A percentile compares a stretch with the other conserved stretches of the same genome.
phyloP scores from a whole-genome alignment of 2,113 vertebrate species.

The Passer domesticus region DNA sequence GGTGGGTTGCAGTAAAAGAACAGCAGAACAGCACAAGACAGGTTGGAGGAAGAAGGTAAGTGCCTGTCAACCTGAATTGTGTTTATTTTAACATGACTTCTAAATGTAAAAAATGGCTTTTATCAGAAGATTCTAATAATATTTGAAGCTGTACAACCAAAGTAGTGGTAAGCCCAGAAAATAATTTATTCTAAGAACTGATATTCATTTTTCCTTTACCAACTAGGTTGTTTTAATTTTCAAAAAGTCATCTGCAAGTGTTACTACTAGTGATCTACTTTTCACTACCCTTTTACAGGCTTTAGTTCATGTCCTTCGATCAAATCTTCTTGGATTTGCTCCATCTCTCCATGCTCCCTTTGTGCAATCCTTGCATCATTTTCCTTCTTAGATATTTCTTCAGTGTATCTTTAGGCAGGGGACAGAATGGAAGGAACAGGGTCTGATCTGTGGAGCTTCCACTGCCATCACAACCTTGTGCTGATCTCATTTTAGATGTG shows the following conservation, averaged over 20 bases:
- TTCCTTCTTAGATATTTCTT: neutral
- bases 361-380: neutral
- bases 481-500: neutral
- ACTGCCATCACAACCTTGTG: neutral
- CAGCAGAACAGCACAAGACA: neutral
- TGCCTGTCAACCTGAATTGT: neutral
- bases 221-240: neutral
- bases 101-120: neutral
- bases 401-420: neutral
- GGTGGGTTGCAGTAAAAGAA: neutral
- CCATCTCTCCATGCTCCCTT: neutral
- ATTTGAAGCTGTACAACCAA: neutral
- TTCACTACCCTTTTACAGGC: neutral
- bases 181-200: neutral
- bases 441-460: neutral
- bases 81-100: neutral
- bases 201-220: neutral
- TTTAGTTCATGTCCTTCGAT: neutral
- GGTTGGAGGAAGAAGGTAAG: neutral
- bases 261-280: neutral
- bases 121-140: neutral
- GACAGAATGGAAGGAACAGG: neutral
- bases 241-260: neutral
- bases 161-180: neutral
- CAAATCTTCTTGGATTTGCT: neutral